These are phyloP conservation scores for Myiopsitta monachus DNA, from an alignment of 2,113 vertebrate species.

Conservation along the genomic window DNA sequence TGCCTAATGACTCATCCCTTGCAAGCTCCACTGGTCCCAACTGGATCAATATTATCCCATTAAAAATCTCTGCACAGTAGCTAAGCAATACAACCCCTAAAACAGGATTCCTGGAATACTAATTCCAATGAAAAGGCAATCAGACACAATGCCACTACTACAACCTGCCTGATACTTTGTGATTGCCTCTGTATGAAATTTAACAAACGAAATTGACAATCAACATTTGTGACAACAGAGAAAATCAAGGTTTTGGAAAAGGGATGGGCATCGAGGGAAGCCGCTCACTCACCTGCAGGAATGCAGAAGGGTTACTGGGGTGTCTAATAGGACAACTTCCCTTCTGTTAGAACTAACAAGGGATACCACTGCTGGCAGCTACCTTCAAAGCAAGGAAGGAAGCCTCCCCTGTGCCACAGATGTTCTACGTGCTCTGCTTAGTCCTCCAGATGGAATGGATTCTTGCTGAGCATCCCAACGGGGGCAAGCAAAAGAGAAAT, in stretches of 20 bases:
- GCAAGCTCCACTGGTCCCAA: background rate
- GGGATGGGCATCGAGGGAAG: background rate
- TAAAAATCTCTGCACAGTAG: background rate
- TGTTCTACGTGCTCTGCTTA: background rate
- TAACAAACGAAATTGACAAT: background rate
- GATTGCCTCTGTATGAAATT: background rate
- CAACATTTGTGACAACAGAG: background rate
- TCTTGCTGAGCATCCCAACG: background rate
- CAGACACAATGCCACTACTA: background rate
- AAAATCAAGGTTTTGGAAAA: background rate
- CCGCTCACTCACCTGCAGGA: background rate
- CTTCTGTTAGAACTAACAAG: background rate
- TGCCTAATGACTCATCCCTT: background rate
- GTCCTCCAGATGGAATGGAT: background rate
- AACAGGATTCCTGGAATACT: background rate
- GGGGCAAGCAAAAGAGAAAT: background rate
- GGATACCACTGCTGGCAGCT: background rate
- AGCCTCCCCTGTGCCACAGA: background rate
- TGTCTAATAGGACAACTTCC: background rate
- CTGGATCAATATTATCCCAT: background rate
- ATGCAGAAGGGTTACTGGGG: background rate
- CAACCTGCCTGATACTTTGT: background rate
- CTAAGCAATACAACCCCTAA: background rate
- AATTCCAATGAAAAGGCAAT: background rate
- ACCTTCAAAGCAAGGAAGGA: background rate